Base-by-base conservation (phyloP, 1,140 invertebrate genomes). In the Cherax quadricarinatus region DNA sequence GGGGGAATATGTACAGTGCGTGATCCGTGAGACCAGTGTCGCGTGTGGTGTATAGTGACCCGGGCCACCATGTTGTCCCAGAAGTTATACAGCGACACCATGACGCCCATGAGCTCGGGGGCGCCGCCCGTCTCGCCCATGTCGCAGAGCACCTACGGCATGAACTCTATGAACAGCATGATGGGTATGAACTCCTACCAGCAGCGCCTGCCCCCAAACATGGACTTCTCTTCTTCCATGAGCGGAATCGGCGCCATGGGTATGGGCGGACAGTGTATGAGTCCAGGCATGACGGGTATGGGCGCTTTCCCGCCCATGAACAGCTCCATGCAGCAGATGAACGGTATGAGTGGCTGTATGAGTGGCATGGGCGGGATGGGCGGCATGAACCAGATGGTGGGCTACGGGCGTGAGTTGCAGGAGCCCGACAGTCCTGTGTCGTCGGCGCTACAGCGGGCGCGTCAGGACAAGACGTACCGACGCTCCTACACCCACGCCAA, bases 391-490 rank as follows among this genome's bases (percentile, higher is more conserved):
- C 93, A 93, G 83, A 93, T 91, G 89, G 89, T 91, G 48, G 82
- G 82, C 16, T 91, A 98, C 95, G 98, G 98, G 3, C 97, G 98
- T 94, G 95, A 97, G 75, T 98, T 97, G 97, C 97, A 98, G 95
- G 98, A 98, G 94, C 98, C 97, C 95, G 98, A 99, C 95, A 99
- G 98, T 95, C 99, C 99, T 95, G 97, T 99, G 66, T 93, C 94
- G 18, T 93, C 93, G 9, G 93, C 94, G n/a, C 86, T 94, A n/a
- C 93, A 93, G 86, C 49, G 94, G 48, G 92, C 92, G 66, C 84
- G 93, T 62, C 95, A 96, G 88, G 98, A 98, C 93, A 98, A 99
- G 96, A 97, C 99, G 80, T 98, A 98, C 0, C 95, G 98, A 18
- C 96, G 97, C 62, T 97, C 98, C 0, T 98, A 98, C 94, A 95